Base-by-base conservation (phyloP, 2,888 invertebrate genomes). In the Troides helena region DNA sequence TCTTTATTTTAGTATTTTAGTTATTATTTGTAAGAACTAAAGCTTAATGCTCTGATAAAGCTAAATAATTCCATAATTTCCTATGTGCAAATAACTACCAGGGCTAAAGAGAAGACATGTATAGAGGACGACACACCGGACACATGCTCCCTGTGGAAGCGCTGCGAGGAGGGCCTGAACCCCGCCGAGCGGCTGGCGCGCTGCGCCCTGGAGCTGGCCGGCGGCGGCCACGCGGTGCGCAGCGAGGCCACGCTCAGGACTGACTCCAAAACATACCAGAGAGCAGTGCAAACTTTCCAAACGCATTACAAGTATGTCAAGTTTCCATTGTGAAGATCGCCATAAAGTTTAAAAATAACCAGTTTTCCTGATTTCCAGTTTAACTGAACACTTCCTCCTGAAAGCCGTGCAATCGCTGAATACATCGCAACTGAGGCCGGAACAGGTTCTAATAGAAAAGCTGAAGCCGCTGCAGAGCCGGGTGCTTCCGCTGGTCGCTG, bases 401-500 rank as follows among this genome's bases (percentile, higher is more conserved):
- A 74, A 83, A 81, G 88, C 89, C 0, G 74, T 87, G 62, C 72
- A 82, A 2, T 75, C 80, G 0, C 75, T 90, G 0, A 81, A 85
- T 72, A 76, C 77, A 0, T 75, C 74, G 0, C 76, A 81, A 1
- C 65, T 79, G 57, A 82, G 75, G 57, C 85, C 87, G 1, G 91
- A 92, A 72, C 89, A 89, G 71, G 77, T 80, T 0, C 74, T 92
- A 0, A 66, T 92, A 58, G 83, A 89, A 68, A 89, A 87, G 68
- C 78, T 92, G 7, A 75, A 85, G 57, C 88, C 92, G 0, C 75
- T 92, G 30, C 85, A 86, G 58, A 74, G 80, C 23, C 78, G 86
- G 67, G 83, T 90, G 67, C 77, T 91, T 61, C 90, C 92, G 0
- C 74, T 91, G 0, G 86, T 88, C 25, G 86, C 90, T 0, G 91